Percentiles rank a stretch among this genome's conserved stretches.
phyloP scores from a whole-genome alignment of 2,888 invertebrate genomes.

The Thumatha senex region DNA sequence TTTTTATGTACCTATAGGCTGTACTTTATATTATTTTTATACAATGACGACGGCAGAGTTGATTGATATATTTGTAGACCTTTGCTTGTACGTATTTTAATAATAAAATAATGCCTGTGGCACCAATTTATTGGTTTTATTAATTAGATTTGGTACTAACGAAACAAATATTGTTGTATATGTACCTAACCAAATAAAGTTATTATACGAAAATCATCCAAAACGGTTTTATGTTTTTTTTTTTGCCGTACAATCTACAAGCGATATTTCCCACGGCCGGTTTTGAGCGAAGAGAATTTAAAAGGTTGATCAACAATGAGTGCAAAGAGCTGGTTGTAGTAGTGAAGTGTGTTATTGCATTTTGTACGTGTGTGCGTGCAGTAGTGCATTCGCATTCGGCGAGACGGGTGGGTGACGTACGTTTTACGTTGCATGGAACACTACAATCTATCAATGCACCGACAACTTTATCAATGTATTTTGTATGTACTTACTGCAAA shows the following conservation, averaged over 20 bases:
- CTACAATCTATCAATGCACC: conserved; percentile 24
- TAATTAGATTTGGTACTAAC: too few relatives aligned
- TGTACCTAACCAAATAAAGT: too few relatives aligned
- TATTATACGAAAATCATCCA: too few relatives aligned
- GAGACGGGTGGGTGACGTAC: conserved; percentile 24
- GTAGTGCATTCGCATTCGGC: conserved; percentile 26
- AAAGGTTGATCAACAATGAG: conserved; percentile 77
- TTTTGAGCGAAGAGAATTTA: conserved; percentile 66
- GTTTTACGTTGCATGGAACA: conserved; percentile 12
- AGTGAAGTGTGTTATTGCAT: conserved; percentile 45
- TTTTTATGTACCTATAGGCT: too few relatives aligned
- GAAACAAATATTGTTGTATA: too few relatives aligned
- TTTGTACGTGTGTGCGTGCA: conserved; percentile 36
- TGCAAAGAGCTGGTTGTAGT: conserved; percentile 51
- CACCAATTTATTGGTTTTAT: too few relatives aligned
- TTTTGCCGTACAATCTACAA: conserved; percentile 4
- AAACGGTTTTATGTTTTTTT: too few relatives aligned
- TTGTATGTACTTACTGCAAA: background rate
- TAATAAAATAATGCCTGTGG: too few relatives aligned
- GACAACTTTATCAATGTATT: conserved; percentile 26
- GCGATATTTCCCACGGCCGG: conserved; percentile 70
- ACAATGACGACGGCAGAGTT: too few relatives aligned
- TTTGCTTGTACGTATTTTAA: too few relatives aligned
- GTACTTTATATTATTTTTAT: too few relatives aligned
- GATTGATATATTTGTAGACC: too few relatives aligned